Conservation (phyloP, 1,140 invertebrate species). For the Ephestia elutella region DNA sequence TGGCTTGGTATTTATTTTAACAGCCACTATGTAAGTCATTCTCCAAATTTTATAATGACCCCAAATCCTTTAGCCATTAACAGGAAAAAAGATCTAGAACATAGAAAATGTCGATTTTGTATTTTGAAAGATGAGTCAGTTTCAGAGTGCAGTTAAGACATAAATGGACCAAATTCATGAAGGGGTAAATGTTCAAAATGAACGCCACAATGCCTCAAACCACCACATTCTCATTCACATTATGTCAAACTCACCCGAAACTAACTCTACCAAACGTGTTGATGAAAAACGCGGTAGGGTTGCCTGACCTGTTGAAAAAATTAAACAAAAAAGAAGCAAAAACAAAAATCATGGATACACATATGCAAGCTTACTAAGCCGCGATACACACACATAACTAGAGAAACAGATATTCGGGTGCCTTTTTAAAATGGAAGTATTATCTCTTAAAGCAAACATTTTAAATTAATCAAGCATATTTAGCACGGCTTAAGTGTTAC, state of each 20-base stretch:
- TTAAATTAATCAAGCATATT: background rate
- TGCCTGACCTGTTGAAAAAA: conserved; percentile 82
- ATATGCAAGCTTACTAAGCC: conserved; percentile 51
- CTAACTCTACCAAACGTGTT: conserved; percentile 80
- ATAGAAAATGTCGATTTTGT: background rate
- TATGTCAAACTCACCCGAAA: conserved; percentile 81
- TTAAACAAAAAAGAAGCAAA: conserved; percentile 68
- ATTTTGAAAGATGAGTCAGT: conserved; percentile 49
- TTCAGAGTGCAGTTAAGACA: conserved; percentile 69
- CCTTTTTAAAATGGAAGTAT: background rate
- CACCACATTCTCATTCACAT: conserved; percentile 68
- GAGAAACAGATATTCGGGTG: background rate
- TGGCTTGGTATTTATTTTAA: background rate
- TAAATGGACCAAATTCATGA: conserved; percentile 53
- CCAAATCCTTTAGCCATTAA: background rate
- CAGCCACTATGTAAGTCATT: background rate
- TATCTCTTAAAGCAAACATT: no score
- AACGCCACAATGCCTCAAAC: conserved; percentile 72
- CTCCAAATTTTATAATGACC: background rate
- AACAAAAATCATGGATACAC: conserved; percentile 56
- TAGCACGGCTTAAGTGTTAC: no score
- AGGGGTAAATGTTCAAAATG: conserved; percentile 52
- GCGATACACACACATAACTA: conserved; percentile 36
- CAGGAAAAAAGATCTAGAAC: background rate
- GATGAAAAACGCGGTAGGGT: conserved; percentile 81